Conservation (phyloP, 2,113 vertebrate species). For the Eupsittula cactorum region DNA sequence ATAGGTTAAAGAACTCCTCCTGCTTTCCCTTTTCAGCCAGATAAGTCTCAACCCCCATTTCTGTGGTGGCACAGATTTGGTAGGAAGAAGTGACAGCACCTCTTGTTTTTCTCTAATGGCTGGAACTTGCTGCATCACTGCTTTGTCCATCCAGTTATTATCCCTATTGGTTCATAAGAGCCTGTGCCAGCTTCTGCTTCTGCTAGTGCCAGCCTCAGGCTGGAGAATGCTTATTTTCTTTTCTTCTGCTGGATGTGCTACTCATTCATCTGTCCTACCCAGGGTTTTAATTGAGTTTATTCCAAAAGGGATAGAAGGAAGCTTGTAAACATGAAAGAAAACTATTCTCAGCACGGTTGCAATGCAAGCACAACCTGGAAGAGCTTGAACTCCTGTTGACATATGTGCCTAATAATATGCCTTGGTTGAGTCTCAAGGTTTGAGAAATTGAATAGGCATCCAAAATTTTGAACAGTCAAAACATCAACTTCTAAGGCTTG, state of each 20-base stretch:
- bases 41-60: neutral
- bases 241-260: neutral
- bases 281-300: conserved; percentile 21
- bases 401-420: neutral
- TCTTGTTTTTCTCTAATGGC: neutral
- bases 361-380: neutral
- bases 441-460: neutral
- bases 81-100: neutral
- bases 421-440: neutral
- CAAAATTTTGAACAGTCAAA: neutral
- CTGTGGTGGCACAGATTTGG: neutral
- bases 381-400: neutral
- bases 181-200: neutral
- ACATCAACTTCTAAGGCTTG: neutral
- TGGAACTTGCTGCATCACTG: neutral
- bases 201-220: neutral
- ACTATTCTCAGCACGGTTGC: neutral
- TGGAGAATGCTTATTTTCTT: neutral
- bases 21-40: neutral
- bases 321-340: neutral
- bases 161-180: neutral
- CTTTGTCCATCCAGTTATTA: neutral
- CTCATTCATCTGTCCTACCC: neutral
- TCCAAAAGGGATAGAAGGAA: neutral
- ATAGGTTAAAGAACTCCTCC: neutral